Evolutionary conservation across 2,797 vertebrate genomes (phyloP).

Genomic region (Schizopygopsis pylzovi): DNA sequence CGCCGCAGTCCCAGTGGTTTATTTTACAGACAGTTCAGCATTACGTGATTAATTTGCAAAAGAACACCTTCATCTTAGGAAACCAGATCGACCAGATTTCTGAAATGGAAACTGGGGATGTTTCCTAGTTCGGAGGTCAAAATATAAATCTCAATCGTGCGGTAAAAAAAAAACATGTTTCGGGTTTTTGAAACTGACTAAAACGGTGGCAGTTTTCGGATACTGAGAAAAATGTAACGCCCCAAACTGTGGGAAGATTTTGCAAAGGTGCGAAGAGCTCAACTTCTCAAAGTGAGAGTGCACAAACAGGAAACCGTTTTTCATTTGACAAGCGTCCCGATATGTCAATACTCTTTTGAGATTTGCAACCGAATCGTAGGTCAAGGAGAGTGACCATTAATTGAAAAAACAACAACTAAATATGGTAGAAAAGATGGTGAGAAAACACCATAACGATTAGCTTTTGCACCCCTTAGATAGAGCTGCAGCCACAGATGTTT

Average conservation of each 20-base stretch:
- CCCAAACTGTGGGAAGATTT: constrained; percentile 35
- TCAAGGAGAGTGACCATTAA: background rate
- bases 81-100: background rate
- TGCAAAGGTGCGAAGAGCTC: constrained; percentile 42
- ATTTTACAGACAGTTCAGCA: background rate
- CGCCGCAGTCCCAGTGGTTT: background rate
- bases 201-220: background rate
- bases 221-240: background rate
- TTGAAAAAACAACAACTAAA: background rate
- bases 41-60: background rate
- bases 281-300: background rate
- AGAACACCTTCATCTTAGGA: background rate
- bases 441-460: background rate
- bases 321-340: background rate
- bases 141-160: background rate
- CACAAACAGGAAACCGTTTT: constrained; percentile 40
- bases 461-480: background rate
- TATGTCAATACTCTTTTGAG: background rate
- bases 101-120: background rate
- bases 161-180: background rate
- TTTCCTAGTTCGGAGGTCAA: background rate
- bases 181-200: background rate
- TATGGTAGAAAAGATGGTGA: background rate
- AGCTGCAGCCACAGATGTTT: background rate
- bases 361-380: background rate